Percentiles rank a stretch among this genome's conserved stretches.
Evolutionary conservation across 2,113 vertebrate genomes (phyloP).

Genomic region (Arenaria interpres): DNA sequence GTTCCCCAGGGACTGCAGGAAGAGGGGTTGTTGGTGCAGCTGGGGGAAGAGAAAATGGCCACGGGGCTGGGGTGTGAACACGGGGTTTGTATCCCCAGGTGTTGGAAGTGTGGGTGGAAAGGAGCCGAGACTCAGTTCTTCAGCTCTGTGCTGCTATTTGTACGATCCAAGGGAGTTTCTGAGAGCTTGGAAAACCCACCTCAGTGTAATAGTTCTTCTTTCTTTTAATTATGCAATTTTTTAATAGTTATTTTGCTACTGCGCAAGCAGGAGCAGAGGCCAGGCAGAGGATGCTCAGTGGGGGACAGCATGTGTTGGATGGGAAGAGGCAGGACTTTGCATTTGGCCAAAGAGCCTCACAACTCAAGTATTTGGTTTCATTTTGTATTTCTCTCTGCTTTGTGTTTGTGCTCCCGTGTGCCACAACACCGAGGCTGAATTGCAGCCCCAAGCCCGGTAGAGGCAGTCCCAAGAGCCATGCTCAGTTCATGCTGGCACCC

Average conservation of each 20-base stretch:
- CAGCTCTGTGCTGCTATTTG: neutral
- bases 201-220: neutral
- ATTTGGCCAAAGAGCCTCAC: neutral
- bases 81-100: neutral
- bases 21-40: neutral
- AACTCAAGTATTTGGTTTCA: accelerated
- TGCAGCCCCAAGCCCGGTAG: neutral
- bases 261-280: accelerated
- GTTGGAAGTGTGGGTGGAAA: neutral
- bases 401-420: neutral
- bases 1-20: neutral
- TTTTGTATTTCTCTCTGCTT: neutral
- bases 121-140: neutral
- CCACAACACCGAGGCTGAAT: accelerated
- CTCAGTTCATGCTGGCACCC: neutral
- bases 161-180: neutral
- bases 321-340: neutral
- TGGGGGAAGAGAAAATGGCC: neutral
- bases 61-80: accelerated
- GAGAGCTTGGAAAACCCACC: neutral
- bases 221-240: neutral
- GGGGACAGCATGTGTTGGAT: accelerated
- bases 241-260: neutral
- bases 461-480: neutral
- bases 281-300: neutral